phyloP scores from a whole-genome alignment of 2,113 vertebrate genomes.

The Notiomystis cincta region DNA sequence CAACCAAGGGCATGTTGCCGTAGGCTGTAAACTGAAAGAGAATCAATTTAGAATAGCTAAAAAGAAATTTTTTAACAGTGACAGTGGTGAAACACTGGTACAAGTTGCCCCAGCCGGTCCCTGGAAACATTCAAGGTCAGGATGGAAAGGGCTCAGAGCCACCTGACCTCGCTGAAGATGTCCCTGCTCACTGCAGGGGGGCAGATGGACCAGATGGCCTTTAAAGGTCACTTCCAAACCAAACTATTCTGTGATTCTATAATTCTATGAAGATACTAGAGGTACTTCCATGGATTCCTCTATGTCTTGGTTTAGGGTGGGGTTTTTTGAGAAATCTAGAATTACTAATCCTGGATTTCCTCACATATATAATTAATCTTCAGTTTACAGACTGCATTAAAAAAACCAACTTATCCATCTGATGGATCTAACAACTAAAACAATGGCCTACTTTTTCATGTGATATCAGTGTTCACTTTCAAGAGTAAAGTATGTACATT shows the following conservation, averaged over 20 bases:
- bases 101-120: fast-evolving
- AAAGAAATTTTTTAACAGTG: not conserved
- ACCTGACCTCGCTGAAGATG: not conserved
- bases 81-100: no score
- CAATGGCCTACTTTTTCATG: not conserved
- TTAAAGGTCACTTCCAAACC: not conserved
- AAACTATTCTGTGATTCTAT: not conserved
- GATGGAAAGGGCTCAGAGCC: not conserved
- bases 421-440: not conserved
- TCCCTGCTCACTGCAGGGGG: not conserved
- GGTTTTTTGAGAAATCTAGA: not conserved
- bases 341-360: not conserved
- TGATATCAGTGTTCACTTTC: constrained; percentile 1
- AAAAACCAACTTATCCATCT: not conserved
- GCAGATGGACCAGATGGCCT: no score
- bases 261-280: not conserved
- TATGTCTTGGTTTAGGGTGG: not conserved
- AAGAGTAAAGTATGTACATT: not conserved
- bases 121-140: not conserved
- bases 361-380: not conserved
- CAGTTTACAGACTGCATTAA: not conserved
- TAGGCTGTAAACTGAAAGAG: not conserved
- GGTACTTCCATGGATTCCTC: not conserved
- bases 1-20: fast-evolving
- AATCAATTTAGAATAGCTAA: not conserved